These are phyloP conservation scores for Numenius phaeopus DNA, from an alignment of 2,797 vertebrate species.

Conservation along the genomic window DNA sequence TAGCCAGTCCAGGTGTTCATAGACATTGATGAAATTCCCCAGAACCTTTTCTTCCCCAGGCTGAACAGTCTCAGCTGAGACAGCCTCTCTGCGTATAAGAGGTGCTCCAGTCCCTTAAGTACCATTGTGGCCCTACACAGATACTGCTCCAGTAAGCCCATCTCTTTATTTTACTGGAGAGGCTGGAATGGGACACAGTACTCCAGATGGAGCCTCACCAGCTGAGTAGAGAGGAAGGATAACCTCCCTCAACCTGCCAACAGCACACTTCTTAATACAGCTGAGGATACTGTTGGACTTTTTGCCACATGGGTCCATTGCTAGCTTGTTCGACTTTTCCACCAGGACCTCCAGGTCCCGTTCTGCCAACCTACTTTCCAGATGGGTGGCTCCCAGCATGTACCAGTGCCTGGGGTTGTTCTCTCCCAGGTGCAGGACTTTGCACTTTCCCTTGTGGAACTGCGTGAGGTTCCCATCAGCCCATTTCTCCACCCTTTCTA, in stretches of 20 bases:
- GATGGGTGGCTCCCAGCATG: fast-evolving
- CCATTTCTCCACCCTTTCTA: neutral
- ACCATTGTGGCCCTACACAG: neutral
- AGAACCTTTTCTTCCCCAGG: neutral
- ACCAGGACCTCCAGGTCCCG: neutral
- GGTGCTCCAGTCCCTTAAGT: neutral
- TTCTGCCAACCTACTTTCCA: neutral
- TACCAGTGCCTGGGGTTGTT: neutral
- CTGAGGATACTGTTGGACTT: neutral
- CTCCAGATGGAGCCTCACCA: neutral
- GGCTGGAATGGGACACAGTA: neutral
- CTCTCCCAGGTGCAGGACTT: neutral
- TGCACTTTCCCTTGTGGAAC: neutral
- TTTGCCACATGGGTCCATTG: neutral
- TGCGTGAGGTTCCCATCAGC: neutral
- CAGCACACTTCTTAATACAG: neutral
- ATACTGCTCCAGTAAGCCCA: neutral
- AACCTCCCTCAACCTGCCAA: neutral
- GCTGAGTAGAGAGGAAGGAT: neutral
- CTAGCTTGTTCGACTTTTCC: neutral
- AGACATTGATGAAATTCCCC: neutral
- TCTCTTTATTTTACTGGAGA: neutral
- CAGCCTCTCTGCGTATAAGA: neutral
- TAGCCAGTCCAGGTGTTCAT: neutral
- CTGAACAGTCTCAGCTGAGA: neutral